Evolutionary conservation across 1,140 invertebrate genomes (phyloP), one percentile per base, ranked within the genome.

Genomic region (Physella acuta): DNA sequence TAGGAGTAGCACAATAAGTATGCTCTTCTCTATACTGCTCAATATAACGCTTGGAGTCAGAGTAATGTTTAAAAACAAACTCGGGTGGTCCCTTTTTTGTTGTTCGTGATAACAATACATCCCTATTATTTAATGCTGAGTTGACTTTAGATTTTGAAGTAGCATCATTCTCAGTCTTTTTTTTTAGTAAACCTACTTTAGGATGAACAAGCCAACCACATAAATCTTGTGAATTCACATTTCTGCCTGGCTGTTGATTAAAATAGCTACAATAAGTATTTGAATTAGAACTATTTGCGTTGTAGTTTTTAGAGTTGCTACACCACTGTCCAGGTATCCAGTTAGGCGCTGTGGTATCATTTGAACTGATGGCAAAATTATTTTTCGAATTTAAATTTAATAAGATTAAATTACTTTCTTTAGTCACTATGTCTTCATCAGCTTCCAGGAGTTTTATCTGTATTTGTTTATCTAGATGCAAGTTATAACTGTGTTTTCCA

Each of bases 11-110:
- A 44, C 58, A 70, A 64, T 76, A 78, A 8, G 74, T 58, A 71
- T 80, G 75, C 39, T 82, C 73, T 36, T 69, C 68, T 63, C 80
- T 63, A 69, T 82, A 82, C 52, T 82, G 80, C 71, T 81, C 78
- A 31, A 81, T 81, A 70, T 82, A 82, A 24, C 68, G 71, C 37
- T 64, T 71, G 16, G 58, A 52, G 49, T 79, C 77, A 26, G 65
- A 33, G 73, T 81, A 82, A 71, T 82, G 79, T 64, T 73, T 75
- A 66, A 82, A 82, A 36, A 77, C 70, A 76, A 71, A 81, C 58
- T 58, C 36, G 1, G 30, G 34, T 1, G 36, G 36, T 24, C 28
- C n/a, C 11, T 31, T 30, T 20, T 37, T 64, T 28, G 37, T 4
- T 17, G 33, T 44, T 30, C 44, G 24, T n/a, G 62, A 31, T 5